Base-by-base conservation (phyloP, 2,113 vertebrate species). In the Ctenodactylus gundi region DNA sequence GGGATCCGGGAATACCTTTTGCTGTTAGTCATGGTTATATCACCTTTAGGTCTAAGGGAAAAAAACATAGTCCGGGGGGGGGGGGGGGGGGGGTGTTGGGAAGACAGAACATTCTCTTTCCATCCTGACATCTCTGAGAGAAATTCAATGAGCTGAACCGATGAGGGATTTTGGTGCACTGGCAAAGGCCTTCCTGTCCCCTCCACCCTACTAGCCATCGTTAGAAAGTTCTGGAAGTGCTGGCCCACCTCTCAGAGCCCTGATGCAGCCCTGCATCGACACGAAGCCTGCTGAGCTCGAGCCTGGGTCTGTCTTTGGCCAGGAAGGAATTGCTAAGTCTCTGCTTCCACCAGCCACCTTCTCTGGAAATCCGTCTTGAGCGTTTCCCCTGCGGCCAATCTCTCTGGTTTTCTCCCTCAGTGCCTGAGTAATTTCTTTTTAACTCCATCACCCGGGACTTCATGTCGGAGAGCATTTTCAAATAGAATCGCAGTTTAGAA, bases 1-100 rank as follows among this genome's bases (percentile, higher is more conserved):
- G 80, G 80, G 94, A 92, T 85, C 91, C 60, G 57, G 94, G 97
- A 95, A 97, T 97, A 95, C 97, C 95, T 97, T 97, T 96, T 65
- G 93, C 73, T 84, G 94, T 97, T 75, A 97, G 94, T 98, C 98
- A 98, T 27, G 11, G 58, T 57, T 82, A 60, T 29, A 31, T 97
- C 96, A 94, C 97, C 95, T 94, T 65, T 62, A 96, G 83, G 95
- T 95, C 94, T 41, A 4, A 10, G 87, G 7, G 3, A 27, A 3
- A 57, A 23, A 12, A 11, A 8, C 41, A n/a, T n/a, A n/a, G n/a
- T n/a, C n/a, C n/a, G n/a, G n/a, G n/a, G n/a, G n/a, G n/a, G n/a
- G n/a, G n/a, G n/a, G n/a, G n/a, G n/a, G n/a, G n/a, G n/a, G n/a
- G n/a, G n/a, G n/a, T n/a, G n/a, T n/a, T n/a, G n/a, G n/a, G 64